Conservation (phyloP, 2,113 vertebrate genomes). For the Pachyramphus minor region DNA sequence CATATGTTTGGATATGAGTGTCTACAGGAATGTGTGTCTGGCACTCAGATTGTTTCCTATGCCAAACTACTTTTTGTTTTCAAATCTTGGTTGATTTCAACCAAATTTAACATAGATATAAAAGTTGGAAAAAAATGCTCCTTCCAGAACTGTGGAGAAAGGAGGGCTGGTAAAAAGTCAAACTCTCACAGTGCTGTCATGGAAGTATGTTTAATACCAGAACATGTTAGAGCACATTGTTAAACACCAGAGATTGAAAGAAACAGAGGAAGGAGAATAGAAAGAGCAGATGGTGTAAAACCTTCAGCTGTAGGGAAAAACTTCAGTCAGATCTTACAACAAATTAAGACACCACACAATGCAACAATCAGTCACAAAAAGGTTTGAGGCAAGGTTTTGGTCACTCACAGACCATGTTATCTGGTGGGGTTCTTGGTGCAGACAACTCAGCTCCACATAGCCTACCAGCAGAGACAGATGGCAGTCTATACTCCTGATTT, state of each 20-base stretch:
- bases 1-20: background rate
- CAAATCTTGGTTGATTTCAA: background rate
- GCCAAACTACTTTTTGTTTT: background rate
- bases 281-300: background rate
- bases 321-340: background rate
- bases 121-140: background rate
- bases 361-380: background rate
- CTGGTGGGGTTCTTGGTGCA: background rate
- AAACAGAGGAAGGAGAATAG: background rate
- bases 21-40: background rate
- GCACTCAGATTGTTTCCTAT: background rate
- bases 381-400: background rate
- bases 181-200: background rate
- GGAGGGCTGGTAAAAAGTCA: background rate
- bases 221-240: background rate
- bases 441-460: background rate
- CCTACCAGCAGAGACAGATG: background rate
- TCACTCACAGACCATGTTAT: background rate
- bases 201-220: background rate
- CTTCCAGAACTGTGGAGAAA: background rate
- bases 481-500: background rate
- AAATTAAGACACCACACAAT: background rate
- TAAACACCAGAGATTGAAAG: background rate
- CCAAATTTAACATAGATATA: background rate
- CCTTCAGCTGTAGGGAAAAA: background rate